Conservation (phyloP, 2,888 invertebrate species). For the Ethmia dodecea region DNA sequence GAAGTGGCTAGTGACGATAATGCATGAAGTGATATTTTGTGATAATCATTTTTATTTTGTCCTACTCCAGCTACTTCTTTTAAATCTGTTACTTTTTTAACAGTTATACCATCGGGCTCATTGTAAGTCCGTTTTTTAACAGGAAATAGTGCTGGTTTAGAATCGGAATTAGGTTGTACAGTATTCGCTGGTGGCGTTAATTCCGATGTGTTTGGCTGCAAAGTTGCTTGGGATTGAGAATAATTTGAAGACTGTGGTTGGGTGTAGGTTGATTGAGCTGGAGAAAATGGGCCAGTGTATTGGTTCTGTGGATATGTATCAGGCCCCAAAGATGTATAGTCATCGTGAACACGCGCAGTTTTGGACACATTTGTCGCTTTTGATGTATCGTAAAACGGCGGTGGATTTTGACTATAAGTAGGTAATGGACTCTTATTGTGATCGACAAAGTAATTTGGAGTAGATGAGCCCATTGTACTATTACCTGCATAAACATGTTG, state of each 20-base stretch:
- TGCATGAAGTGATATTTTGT: slow-evolving; percentile 37
- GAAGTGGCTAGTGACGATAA: slow-evolving; percentile 30
- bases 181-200: slow-evolving; percentile 29
- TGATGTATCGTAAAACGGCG: slow-evolving; percentile 79
- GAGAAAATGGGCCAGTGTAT: slow-evolving; percentile 58
- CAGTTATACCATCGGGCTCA: slow-evolving; percentile 56
- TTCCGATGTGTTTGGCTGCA: slow-evolving; percentile 19
- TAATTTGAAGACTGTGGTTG: slow-evolving; percentile 48
- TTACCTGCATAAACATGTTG: slow-evolving; percentile 69
- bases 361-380: slow-evolving; percentile 66
- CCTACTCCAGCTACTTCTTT: slow-evolving; percentile 29
- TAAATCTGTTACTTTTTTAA: slow-evolving; percentile 42
- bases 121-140: slow-evolving; percentile 81
- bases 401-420: slow-evolving; percentile 65
- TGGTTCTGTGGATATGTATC: slow-evolving; percentile 73
- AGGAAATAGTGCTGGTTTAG: slow-evolving; percentile 72
- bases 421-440: slow-evolving; percentile 66
- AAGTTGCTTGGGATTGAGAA: slow-evolving; percentile 45
- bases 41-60: slow-evolving; percentile 43
- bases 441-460: slow-evolving; percentile 63
- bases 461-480: slow-evolving; percentile 45
- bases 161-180: slow-evolving; percentile 37
- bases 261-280: slow-evolving; percentile 54
- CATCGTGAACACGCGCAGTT: slow-evolving; percentile 71
- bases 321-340: slow-evolving; percentile 74